A percentile compares a stretch with the other conserved stretches of the same genome.
These are phyloP conservation scores for Hiodon alosoides DNA, from an alignment of 2,113 vertebrate species.

Conservation along the genomic window DNA sequence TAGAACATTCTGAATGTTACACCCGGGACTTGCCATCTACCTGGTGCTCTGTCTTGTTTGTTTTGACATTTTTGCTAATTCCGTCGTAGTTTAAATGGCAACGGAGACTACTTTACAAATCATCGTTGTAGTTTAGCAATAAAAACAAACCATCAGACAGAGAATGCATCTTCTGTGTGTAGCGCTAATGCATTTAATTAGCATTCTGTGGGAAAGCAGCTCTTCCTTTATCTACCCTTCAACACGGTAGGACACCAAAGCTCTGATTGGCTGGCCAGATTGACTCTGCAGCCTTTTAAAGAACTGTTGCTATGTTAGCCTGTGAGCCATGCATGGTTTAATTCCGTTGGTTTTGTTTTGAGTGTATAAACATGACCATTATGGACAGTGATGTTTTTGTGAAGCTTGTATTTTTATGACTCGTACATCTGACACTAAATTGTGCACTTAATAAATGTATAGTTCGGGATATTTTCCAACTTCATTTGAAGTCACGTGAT, in stretches of 20 bases:
- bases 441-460: constrained; percentile 43
- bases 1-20: not conserved
- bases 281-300: not conserved
- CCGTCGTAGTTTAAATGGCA: not conserved
- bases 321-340: not conserved
- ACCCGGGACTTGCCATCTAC: not conserved
- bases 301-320: not conserved
- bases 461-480: constrained; percentile 28
- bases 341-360: constrained; percentile 9
- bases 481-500: not conserved
- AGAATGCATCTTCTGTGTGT: not conserved
- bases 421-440: constrained; percentile 31
- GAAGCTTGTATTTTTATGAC: constrained; percentile 26
- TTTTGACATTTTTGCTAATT: not conserved
- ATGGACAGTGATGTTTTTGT: constrained; percentile 19
- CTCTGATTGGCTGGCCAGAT: not conserved
- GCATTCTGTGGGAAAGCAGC: not conserved
- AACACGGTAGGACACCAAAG: not conserved
- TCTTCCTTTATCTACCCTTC: not conserved
- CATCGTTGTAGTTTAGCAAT: constrained; percentile 10
- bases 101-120: not conserved
- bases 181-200: not conserved
- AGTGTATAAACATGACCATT: constrained; percentile 4
- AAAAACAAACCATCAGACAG: constrained; percentile 1
- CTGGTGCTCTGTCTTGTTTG: not conserved